These are phyloP conservation scores for Drosophila limbata DNA, from an alignment of 2,888 invertebrate species.

Conservation along the genomic window DNA sequence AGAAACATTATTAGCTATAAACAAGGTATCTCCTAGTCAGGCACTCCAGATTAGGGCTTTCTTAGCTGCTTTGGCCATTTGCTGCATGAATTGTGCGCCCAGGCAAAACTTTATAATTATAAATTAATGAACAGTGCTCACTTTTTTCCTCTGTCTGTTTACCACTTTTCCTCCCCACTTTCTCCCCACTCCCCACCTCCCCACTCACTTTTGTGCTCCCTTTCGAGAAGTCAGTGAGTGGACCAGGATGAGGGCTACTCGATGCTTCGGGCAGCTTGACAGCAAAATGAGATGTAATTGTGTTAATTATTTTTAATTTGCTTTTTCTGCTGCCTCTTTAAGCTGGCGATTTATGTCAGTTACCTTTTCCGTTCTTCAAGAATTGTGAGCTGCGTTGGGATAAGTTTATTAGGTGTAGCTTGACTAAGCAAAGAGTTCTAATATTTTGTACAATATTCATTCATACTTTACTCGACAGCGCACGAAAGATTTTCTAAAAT, in stretches of 20 bases:
- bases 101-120: constrained; percentile 74
- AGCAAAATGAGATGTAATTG: constrained; percentile 69
- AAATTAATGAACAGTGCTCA: constrained; percentile 72
- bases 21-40: constrained; percentile 1
- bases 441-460: constrained; percentile 9
- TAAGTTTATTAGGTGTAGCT: constrained; percentile 26
- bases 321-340: constrained; percentile 60
- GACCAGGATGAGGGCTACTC: constrained; percentile 17
- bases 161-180: not conserved
- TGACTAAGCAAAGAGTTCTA: constrained; percentile 23
- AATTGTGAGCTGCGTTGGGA: constrained; percentile 10
- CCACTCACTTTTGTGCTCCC: not conserved
- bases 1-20: not conserved
- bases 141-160: constrained; percentile 16
- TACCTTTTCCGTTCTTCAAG: constrained; percentile 57
- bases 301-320: constrained; percentile 72
- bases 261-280: constrained; percentile 59
- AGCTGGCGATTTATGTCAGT: constrained; percentile 62
- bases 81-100: constrained; percentile 53
- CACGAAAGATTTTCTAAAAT: constrained; percentile 1
- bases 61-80: constrained; percentile 35
- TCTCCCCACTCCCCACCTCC: not conserved
- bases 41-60: not conserved
- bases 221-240: constrained; percentile 13
- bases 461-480: not conserved